Base-by-base conservation (phyloP, 2,797 vertebrate genomes). In the Pempheris klunzingeri region DNA sequence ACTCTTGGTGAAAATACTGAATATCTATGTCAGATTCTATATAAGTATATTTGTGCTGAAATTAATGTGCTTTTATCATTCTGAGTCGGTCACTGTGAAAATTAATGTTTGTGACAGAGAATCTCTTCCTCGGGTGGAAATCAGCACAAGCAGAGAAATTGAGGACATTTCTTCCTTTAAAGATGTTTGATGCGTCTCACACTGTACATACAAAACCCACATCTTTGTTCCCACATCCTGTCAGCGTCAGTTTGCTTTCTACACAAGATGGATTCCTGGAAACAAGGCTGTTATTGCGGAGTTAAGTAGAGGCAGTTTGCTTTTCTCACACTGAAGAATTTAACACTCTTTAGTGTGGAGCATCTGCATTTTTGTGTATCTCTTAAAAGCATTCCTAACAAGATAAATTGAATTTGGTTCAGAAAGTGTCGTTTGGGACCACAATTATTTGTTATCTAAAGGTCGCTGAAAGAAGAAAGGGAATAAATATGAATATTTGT, bases 391-490 rank as follows among this genome's bases (percentile, higher is more conserved):
- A 62, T 73, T 71, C 69, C 39, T 36, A 26, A 72, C 20, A 73
- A 34, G 57, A 83, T 81, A 63, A 68, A 59, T n/a, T 73, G 34
- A 67, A 63, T 77, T 41, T 46, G 14, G 46, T 70, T 57, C n/a
- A 12, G 61, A 44, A 88, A 85, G 84, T 87, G 74, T 82, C 80
- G 71, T 74, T 64, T 52, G 52, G 39, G 64, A 76, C 50, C 26
- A 52, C 20, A 63, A 24, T 74, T 72, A 78, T 86, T 82, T 82
- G 81, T 90, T 81, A 36, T 67, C 18, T 80, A 89, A 91, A 91
- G 88, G 89, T 89, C 80, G 75, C 22, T 38, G 71, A 71, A 43
- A 49, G 67, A 77, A 59, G 28, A 79, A 72, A 64, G 28, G 49
- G 34, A 79, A 82, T 74, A 82, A 67, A 85, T 67, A 84, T 66